These are phyloP conservation scores for Pecten maximus DNA, from an alignment of 2,888 invertebrate genomes.

Conservation along the genomic window DNA sequence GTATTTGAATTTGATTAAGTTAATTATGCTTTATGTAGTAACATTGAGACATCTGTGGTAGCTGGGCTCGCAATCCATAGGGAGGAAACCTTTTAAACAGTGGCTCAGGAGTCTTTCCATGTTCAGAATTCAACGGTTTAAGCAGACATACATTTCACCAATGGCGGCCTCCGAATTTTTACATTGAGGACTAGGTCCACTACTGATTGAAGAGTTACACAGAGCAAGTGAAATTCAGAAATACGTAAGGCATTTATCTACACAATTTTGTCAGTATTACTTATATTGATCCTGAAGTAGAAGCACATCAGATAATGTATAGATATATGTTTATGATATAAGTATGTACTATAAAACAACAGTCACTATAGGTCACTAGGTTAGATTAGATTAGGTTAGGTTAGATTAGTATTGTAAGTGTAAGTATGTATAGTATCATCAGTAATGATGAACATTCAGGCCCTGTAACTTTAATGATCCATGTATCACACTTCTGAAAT, in stretches of 20 bases:
- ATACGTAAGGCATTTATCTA: background rate
- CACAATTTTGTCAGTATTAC: background rate
- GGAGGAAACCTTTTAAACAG: background rate
- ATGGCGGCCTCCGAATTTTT: background rate
- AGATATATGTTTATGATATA: no score
- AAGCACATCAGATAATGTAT: no score
- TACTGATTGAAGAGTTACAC: background rate
- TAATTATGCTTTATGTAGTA: background rate
- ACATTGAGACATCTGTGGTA: background rate
- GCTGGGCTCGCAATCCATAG: background rate
- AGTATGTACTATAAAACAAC: no score
- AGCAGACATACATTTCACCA: background rate
- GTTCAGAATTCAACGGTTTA: background rate
- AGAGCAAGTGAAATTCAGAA: background rate
- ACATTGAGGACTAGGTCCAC: background rate
- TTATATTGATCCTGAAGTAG: background rate
- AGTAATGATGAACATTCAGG: no score
- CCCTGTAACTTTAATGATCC: no score
- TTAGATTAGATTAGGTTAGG: no score
- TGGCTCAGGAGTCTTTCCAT: background rate
- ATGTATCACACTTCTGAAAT: no score
- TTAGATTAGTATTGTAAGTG: no score
- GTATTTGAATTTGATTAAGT: conserved; percentile 18
- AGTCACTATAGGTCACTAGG: no score
- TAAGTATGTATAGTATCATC: no score